phyloP scores from a whole-genome alignment of 2,113 vertebrate genomes.

The Urocynchramus pylzowi region DNA sequence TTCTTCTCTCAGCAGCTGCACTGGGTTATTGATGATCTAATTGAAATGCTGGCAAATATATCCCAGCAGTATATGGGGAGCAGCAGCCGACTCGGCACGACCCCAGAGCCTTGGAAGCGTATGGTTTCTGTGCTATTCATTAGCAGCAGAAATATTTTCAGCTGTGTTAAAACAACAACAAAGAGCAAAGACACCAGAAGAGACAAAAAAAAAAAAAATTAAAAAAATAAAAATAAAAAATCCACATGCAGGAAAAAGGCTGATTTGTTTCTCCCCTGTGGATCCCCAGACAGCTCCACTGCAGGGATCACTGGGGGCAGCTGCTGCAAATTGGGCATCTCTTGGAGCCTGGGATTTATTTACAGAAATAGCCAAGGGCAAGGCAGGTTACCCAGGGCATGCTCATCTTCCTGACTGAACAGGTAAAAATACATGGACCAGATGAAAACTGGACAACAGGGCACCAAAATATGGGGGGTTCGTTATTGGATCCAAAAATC shows the following conservation, averaged over 20 bases:
- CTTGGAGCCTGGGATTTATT: not conserved
- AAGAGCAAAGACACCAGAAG: not conserved
- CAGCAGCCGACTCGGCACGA: constrained; percentile 36
- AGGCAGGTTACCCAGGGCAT: not conserved
- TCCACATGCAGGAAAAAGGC: not conserved
- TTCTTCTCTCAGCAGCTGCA: constrained; percentile 85
- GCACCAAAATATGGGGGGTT: not conserved
- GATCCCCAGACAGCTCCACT: not conserved
- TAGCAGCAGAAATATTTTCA: constrained; percentile 23
- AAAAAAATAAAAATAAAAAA: not conserved
- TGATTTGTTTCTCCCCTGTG: not conserved
- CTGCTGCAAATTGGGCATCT: not conserved
- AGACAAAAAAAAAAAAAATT: not conserved
- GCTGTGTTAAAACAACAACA: constrained; percentile 23
- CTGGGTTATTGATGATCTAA: constrained; percentile 89
- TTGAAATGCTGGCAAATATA: constrained; percentile 83
- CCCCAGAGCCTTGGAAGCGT: constrained; percentile 40
- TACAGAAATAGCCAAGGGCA: not conserved
- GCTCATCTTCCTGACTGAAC: not conserved
- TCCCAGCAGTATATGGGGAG: constrained; percentile 57
- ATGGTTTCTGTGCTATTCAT: constrained; percentile 35
- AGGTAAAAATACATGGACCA: not conserved
- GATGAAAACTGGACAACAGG: not conserved
- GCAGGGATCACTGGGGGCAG: not conserved
- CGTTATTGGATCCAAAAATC: not conserved